Evolutionary conservation across 2,888 invertebrate species (phyloP), one percentile per base, ranked within the genome.

Genomic region (Pachliopta kotzebuea): DNA sequence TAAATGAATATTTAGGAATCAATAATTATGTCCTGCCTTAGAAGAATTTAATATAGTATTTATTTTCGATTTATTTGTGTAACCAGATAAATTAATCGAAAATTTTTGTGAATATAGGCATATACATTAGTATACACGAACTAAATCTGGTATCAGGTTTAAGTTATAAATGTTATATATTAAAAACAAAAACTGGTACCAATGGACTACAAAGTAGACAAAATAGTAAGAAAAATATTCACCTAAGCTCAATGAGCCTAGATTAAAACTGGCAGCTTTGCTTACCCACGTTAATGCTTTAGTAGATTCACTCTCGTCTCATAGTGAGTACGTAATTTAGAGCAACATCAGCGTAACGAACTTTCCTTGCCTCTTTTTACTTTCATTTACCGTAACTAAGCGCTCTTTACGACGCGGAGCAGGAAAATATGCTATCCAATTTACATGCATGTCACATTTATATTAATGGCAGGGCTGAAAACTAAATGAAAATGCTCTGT

Each of bases 311-410:
- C 60, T 65, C 60, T 65, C 65, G 50, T 61, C 64, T 52, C 61
- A 49, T 57, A 55, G 24, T 50, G 58, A 58, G 64, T 65, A 58
- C 59, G 70, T 63, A 69, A 68, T 70, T 71, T 69, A 66, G 57
- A 60, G 66, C 58, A 63, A 67, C 69, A 67, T 60, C 53, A 58
- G 60, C 62, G 68, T 68, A 70, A 69, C 66, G 54, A 53, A 67
- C 63, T 72, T 69, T 72, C 71, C 63, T 67, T 66, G 63, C 63
- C 17, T 60, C 60, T 65, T 68, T 71, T 71, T 71, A 71, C 71
- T 70, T 68, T 70, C 71, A 68, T 68, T 72, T 68, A 58, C 65
- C 65, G 68, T 66, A 70, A 69, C 69, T 69, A 67, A 67, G 65
- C 62, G 64, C 55, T 63, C 55, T 60, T 58, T 60, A 55, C 49